phyloP scores from a whole-genome alignment of 2,113 vertebrate genomes.

The Tursiops truncatus region DNA sequence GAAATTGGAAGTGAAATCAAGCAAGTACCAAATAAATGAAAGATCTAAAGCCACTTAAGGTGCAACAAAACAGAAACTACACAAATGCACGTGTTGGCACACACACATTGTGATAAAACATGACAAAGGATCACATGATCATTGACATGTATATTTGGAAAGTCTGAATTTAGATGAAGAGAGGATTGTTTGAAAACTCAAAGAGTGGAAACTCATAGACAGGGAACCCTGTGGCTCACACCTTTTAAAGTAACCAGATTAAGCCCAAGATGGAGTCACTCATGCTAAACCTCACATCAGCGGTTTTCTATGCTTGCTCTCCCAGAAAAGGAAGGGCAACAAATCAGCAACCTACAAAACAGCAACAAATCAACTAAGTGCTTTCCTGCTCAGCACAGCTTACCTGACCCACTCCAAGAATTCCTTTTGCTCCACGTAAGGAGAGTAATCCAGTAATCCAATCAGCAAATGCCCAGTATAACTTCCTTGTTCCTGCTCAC shows the following conservation, averaged over 20 bases:
- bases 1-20: neutral
- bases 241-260: neutral
- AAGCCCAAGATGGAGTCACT: neutral
- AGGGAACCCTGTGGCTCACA: neutral
- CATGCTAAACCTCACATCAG: neutral
- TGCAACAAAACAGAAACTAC: neutral
- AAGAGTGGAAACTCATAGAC: neutral
- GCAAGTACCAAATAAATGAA: neutral
- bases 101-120: neutral
- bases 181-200: neutral
- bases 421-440: neutral
- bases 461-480: neutral
- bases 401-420: neutral
- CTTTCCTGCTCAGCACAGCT: neutral
- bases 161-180: neutral
- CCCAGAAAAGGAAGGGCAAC: neutral
- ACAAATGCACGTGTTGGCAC: neutral
- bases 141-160: rapidly evolving
- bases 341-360: neutral
- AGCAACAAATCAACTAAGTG: neutral
- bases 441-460: neutral
- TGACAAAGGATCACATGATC: neutral
- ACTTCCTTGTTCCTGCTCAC: neutral
- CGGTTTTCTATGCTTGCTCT: neutral
- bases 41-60: neutral